Conservation (phyloP, 2,797 vertebrate genomes). For the Triplophysa bombifrons region DNA sequence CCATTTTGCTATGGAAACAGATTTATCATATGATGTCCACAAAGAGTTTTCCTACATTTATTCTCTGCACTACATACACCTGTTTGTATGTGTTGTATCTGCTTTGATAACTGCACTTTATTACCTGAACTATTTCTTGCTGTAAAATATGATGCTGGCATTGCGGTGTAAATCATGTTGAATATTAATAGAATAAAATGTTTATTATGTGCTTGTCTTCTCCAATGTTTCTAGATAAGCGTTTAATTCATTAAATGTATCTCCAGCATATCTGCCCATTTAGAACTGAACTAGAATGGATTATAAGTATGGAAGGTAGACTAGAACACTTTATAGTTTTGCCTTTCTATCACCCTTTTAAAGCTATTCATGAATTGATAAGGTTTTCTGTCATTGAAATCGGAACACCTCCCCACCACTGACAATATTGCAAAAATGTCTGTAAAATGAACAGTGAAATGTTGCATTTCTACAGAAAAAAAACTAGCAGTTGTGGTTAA, state of each 20-base stretch:
- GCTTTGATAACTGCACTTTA: constrained; percentile 13
- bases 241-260: neutral
- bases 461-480: no score
- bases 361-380: no score
- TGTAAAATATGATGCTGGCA: neutral
- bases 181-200: neutral
- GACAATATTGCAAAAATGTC: no score
- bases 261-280: no score
- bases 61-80: constrained; percentile 1
- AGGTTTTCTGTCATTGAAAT: no score
- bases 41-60: neutral
- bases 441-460: no score
- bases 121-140: neutral
- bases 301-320: neutral
- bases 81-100: neutral
- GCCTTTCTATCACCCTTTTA: no score
- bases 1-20: constrained; percentile 42
- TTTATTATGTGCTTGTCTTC: neutral
- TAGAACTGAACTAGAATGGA: no score
- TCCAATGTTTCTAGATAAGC: neutral
- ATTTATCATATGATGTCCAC: constrained; percentile 20
- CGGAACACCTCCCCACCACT: no score
- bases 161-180: neutral
- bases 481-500: no score
- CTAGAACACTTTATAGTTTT: neutral